A percentile compares a stretch with the other conserved stretches of the same genome.
These are phyloP conservation scores for Diprion similis DNA, from an alignment of 1,140 invertebrate genomes.

Conservation along the genomic window DNA sequence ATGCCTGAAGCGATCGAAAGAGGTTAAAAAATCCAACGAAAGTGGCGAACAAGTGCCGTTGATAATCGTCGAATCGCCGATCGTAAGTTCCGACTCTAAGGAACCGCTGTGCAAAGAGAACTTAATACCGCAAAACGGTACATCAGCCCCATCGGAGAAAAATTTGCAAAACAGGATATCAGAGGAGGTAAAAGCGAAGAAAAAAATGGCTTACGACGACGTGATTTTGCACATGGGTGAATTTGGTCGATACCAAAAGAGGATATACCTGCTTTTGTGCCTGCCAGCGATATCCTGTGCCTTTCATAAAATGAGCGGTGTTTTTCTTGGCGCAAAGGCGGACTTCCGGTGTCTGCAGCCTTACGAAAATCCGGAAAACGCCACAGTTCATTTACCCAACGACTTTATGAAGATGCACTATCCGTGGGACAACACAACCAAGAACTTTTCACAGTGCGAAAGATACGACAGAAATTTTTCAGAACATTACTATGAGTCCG, in stretches of 20 bases:
- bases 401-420: conserved; percentile 62
- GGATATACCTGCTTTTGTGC: conserved; percentile 75
- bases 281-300: conserved; percentile 76
- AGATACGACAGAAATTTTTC: conserved; percentile 53
- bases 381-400: conserved; percentile 58
- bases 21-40: neutral
- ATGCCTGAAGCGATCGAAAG: neutral
- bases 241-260: conserved; percentile 76
- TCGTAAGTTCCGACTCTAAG: neutral
- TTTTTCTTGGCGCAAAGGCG: conserved; percentile 74
- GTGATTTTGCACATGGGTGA: conserved; percentile 73
- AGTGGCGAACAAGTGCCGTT: too few relatives aligned
- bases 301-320: conserved; percentile 78
- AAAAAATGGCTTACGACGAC: conserved; percentile 76
- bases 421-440: conserved; percentile 59
- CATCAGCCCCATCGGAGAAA: neutral
- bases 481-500: conserved; percentile 40
- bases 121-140: neutral
- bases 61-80: too few relatives aligned
- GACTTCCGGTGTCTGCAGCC: conserved; percentile 69
- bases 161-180: neutral
- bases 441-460: conserved; percentile 61
- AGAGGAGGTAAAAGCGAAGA: conserved; percentile 14
- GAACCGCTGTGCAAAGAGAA: neutral
- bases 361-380: conserved; percentile 61